Evolutionary conservation across 1,140 invertebrate genomes (phyloP).

Genomic region (Ericerus pela): DNA sequence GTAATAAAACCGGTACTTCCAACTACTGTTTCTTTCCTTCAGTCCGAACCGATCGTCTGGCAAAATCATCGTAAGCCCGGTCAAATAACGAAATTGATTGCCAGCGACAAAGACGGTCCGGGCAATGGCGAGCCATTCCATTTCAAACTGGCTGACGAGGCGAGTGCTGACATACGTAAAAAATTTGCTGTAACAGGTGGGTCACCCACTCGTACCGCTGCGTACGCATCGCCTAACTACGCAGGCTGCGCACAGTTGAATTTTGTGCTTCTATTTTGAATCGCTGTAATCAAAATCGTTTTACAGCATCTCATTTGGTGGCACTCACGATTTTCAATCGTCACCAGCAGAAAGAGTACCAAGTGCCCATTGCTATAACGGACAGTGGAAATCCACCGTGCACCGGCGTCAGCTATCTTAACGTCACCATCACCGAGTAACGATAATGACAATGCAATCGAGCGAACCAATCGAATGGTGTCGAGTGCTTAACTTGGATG

Average conservation of each 20-base stretch:
- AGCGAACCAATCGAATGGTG: too few species aligned
- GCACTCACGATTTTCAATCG: conserved; percentile 67
- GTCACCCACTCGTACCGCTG: too few species aligned
- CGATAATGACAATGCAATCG: conserved; percentile 78
- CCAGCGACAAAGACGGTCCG: conserved; percentile 60
- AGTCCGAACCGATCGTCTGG: conserved; percentile 64
- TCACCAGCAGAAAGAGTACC: conserved; percentile 72
- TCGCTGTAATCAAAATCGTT: too few species aligned
- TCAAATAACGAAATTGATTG: conserved; percentile 49
- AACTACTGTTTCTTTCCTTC: too few species aligned
- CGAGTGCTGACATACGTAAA: conserved; percentile 45
- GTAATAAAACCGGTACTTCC: too few species aligned
- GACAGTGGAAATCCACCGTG: conserved; percentile 57
- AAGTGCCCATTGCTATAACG: conserved; percentile 70
- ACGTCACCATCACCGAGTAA: conserved; percentile 82
- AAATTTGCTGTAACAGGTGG: conserved; percentile 55
- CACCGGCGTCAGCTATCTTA: conserved; percentile 58
- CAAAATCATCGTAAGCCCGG: conserved; percentile 55
- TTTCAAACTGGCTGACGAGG: conserved; percentile 50
- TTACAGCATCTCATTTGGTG: conserved; percentile 31
- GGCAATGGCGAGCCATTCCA: conserved; percentile 69
- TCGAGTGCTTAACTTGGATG: too few species aligned
- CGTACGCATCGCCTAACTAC: too few species aligned
- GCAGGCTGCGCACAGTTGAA: too few species aligned
- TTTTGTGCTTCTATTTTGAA: too few species aligned